Percentiles rank a stretch among this genome's conserved stretches.
These are phyloP conservation scores for Gasteruption jaculator DNA, from an alignment of 2,888 invertebrate species.

Conservation along the genomic window DNA sequence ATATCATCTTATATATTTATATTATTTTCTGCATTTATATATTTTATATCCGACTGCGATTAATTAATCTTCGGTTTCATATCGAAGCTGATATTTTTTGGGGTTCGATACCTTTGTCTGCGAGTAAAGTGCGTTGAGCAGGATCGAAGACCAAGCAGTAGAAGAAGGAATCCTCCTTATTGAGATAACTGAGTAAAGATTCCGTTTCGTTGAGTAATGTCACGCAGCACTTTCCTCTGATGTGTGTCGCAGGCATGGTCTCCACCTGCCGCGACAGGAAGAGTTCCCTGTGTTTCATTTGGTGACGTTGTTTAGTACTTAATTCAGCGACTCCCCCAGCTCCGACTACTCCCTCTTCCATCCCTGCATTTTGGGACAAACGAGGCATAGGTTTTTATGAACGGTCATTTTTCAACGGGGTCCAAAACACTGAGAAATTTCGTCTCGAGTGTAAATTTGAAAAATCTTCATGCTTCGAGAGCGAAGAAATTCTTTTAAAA, in stretches of 20 bases:
- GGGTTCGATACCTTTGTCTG: conserved; percentile 77
- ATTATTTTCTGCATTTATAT: too few species aligned
- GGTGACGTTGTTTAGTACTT: conserved; percentile 84
- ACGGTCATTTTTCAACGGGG: conserved; percentile 8
- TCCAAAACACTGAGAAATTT: too few species aligned
- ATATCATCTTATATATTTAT: too few species aligned
- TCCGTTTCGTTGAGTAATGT: conserved; percentile 99
- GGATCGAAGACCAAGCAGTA: conserved; percentile 99
- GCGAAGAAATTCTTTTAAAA: too few species aligned
- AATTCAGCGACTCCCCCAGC: conserved; percentile 63
- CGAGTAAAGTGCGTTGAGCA: conserved; percentile 95
- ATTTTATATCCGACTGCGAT: too few species aligned
- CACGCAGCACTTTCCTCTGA: conserved; percentile 98
- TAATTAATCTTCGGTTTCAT: too few species aligned
- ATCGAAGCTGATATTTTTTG: background rate
- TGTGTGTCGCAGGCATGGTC: conserved; percentile 97
- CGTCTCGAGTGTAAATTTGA: too few species aligned
- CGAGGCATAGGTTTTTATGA: too few species aligned
- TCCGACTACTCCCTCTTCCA: conserved; percentile 52
- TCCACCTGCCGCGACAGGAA: conserved; percentile 97
- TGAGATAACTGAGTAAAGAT: conserved; percentile 91
- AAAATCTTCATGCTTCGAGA: too few species aligned
- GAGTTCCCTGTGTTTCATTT: conserved; percentile 95
- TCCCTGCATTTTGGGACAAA: conserved; percentile 47
- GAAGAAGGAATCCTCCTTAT: conserved; percentile 99